phyloP scores from a whole-genome alignment of 1,140 invertebrate species.

The Listronotus oregonensis region DNA sequence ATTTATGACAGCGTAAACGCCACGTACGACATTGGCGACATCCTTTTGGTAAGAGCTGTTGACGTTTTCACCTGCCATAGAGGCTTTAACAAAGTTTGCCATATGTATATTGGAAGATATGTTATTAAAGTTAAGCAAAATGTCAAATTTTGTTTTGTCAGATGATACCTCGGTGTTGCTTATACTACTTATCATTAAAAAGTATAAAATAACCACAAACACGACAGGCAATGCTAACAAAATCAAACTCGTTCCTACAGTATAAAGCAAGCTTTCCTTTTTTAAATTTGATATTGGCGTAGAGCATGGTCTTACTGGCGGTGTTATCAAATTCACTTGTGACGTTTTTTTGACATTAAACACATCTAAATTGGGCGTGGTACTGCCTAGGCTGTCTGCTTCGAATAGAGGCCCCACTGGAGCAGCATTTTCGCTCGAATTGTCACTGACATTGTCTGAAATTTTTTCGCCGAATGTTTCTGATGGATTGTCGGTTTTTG shows the following conservation, averaged over 20 bases:
- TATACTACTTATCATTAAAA: constrained; percentile 9
- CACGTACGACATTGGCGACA: constrained; percentile 10
- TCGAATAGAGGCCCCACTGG: constrained; percentile 23
- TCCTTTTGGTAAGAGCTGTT: not conserved
- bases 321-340: not conserved
- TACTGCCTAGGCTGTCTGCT: constrained; percentile 10
- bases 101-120: not conserved
- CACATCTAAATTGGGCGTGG: constrained; percentile 17
- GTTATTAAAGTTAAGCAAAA: constrained; percentile 13
- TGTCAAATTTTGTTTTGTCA: not conserved
- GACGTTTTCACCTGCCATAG: not conserved
- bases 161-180: not conserved
- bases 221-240: constrained; percentile 12
- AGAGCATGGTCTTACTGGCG: not conserved
- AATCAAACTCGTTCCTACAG: constrained; percentile 5
- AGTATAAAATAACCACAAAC: constrained; percentile 14
- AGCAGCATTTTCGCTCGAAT: not conserved
- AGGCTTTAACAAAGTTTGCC: constrained; percentile 6
- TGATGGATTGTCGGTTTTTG: constrained; percentile 7
- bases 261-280: not conserved
- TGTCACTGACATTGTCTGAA: not conserved
- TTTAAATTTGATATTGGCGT: not conserved
- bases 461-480: constrained; percentile 20
- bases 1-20: constrained; percentile 15
- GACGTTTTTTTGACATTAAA: constrained; percentile 21